Base-by-base conservation (phyloP, 1,140 invertebrate species). In the Oscheius sp. region DNA sequence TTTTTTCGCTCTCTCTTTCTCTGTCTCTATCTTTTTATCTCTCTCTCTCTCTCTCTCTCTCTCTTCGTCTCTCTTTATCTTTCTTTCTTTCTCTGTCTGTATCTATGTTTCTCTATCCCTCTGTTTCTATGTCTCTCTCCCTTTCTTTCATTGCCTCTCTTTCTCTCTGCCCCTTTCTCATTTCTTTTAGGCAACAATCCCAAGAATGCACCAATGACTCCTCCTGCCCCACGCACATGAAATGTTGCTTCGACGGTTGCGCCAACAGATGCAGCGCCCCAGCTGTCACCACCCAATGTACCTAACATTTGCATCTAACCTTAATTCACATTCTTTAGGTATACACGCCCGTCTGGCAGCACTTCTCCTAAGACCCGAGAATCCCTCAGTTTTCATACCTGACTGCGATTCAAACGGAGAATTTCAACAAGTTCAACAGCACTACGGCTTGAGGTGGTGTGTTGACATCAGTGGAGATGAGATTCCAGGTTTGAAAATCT, bases 221-320 rank as follows among this genome's bases (percentile, higher is more conserved):
- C n/a, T 36, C 68, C 23, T 77, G 75, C 45, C 72, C 75, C 10
- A 61, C 70, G 7, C 34, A 65, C 2, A 36, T 74, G 35, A 76
- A 77, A 45, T 80, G 79, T 67, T 80, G 79, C 65, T 82, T 70
- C 42, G 82, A 80, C 61, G 79, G 79, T 7, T 80, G 79, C 67
- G 79, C 74, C 23, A 73, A 45, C 31, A 68, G 63, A 49, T 77
- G 75, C 26, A 66, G 66, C 29, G 42, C 58, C 49, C 77, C 78
- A 29, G 31, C 32, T 28, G 35, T 35, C 20, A 62, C 78, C 28
- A 59, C 73, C 3, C 73, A 64, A 34, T 75, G 73, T 35, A 35
- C 73, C n/a, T 3, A 23, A 20, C 7, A 36, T 36, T 2, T 61
- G 35, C 3, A 63, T 35, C 36, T 36, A 32, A 70, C 31, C 65